Evolutionary conservation across 1,140 invertebrate species (phyloP), one percentile per base, ranked within the genome.

Genomic region (Yoshiicerus persimilis): DNA sequence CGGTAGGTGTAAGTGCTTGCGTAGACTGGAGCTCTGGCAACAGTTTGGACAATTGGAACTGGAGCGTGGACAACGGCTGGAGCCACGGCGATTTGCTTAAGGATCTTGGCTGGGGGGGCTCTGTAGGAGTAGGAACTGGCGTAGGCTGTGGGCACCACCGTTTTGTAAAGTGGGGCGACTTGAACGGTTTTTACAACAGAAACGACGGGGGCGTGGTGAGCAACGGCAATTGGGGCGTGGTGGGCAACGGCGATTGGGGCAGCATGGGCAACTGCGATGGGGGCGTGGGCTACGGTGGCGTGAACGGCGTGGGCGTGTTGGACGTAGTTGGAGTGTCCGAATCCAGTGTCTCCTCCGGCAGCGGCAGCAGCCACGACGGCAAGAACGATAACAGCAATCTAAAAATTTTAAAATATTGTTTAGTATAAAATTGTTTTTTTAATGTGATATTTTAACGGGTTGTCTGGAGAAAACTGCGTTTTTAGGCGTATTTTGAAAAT

Each of bases 131-230:
- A 87, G 30, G 86, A 39, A 9, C 30, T 38, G 23, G 86, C 86
- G 66, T 87, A 87, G 66, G 86, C 86, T 16, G 86, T 87, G 0
- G 86, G 86, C 0, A 87, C 86, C 25, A 87, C 32, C n/a, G 38
- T 27, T 41, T 87, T 87, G 86, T 87, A 87, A 20, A 87, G 23
- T 1, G 86, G 86, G 11, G 47, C 83, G 0, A 56, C 41, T 2
- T 11, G 23, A 9, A 84, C 83, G 20, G 30, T 47, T 16, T 62
- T 62, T 0, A 84, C 83, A n/a, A 62, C 83, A 25, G 23, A 36
- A 75, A 83, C 75, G 38, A 88, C 87, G 64, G 86, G 86, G 16
- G 86, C 66, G 27, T 41, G 39, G 27, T 41, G 32, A 77, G 20
- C 30, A 20, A n/a, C 70, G 32, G 20, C 5, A 36, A n/a, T 13